Base-by-base conservation (phyloP, 1,140 invertebrate genomes). In the Brachionus rotundiformis region DNA sequence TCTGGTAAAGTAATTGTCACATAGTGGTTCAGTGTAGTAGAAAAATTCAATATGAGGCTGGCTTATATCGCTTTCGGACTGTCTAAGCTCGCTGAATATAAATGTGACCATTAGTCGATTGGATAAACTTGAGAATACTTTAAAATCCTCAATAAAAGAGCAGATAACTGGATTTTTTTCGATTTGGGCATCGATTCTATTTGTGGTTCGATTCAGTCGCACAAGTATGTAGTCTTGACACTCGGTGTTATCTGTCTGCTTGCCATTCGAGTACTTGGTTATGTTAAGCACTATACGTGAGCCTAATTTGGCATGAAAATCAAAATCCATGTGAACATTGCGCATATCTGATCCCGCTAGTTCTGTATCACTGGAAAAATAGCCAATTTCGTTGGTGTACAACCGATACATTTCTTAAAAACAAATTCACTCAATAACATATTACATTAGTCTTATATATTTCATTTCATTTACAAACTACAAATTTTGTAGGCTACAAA, bases 151-250 rank as follows among this genome's bases (percentile, higher is more conserved):
- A 11, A 73, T 44, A 11, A 13, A 44, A 10, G 33, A 44, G 19
- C 68, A 73, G 8, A 73, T 10, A 13, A 73, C 41, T 41, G 68
- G 68, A 73, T 73, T 73, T 73, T 73, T 27, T 73, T 73, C 68
- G 3, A 73, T 73, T 44, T 44, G 39, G 27, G 68, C 33, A 73
- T 73, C 68, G 36, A 73, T 73, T 73, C 36, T 8, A 27, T 73
- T 73, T 27, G 68, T 73, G 2, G 68, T 73, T 31, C 68, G 33
- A 13, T 73, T 73, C 27, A 73, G 13, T 11, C 25, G 36, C 3
- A 73, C 19, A 19, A 73, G 41, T 23, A 29, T 23, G 27, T 73
- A 73, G 36, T 73, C 68, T 13, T 41, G 33, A 13, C 68, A 73
- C 0, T 41, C 68, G 11, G 25, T 44, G 8, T 29, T 19, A 1